These are phyloP conservation scores for Lamellibrachia luymesi DNA, from an alignment of 1,140 invertebrate species.

Conservation along the genomic window DNA sequence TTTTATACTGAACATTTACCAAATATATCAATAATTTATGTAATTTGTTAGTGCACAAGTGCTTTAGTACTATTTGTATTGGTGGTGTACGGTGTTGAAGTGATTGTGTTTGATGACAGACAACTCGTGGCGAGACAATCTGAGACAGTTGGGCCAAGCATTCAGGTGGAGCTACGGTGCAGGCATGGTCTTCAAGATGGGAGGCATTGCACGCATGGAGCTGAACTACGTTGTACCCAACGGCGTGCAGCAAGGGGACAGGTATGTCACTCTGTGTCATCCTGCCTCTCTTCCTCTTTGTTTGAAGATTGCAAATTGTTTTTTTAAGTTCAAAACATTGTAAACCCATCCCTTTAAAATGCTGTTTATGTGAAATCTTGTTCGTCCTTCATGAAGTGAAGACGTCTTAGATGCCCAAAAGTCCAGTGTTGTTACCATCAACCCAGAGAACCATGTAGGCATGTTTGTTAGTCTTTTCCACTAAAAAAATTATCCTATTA, in stretches of 20 bases:
- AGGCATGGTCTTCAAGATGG: slow-evolving; percentile 76
- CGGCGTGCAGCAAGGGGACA: slow-evolving; percentile 59
- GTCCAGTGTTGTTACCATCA: too few species aligned
- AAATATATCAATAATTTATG: too few species aligned
- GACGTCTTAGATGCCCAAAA: too few species aligned
- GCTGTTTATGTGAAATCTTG: too few species aligned
- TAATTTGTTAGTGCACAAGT: too few species aligned
- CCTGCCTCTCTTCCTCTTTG: not conserved
- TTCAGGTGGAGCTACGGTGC: slow-evolving; percentile 67
- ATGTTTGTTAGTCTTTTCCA: too few species aligned
- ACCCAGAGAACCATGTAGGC: too few species aligned
- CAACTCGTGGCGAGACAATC: slow-evolving; percentile 10
- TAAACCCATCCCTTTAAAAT: too few species aligned
- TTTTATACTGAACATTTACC: too few species aligned
- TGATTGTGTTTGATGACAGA: not conserved
- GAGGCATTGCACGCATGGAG: slow-evolving; percentile 76
- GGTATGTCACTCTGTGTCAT: slow-evolving; percentile 33
- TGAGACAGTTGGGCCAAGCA: slow-evolving; percentile 30
- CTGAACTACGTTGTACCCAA: slow-evolving; percentile 80
- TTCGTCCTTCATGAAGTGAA: too few species aligned
- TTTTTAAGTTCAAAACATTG: not conserved
- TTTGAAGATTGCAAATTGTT: not conserved
- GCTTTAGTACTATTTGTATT: not conserved
- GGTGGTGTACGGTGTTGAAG: not conserved
- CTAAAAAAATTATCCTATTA: too few species aligned